Percentiles rank a stretch among this genome's conserved stretches.
These are phyloP conservation scores for Athalia rosae DNA, from an alignment of 2,888 invertebrate species.

Conservation along the genomic window DNA sequence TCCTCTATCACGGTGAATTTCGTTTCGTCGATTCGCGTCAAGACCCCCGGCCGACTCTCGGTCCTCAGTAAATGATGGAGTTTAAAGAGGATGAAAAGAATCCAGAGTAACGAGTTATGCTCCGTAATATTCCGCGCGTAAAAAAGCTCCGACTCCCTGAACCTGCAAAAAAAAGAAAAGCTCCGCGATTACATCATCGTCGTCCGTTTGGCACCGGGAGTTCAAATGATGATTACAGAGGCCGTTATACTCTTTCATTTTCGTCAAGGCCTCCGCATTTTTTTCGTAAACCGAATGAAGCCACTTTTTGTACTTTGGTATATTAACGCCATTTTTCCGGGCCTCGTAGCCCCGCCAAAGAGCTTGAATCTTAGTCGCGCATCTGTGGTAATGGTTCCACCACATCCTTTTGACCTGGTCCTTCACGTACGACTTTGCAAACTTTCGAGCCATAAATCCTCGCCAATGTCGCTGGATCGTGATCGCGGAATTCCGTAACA, in stretches of 20 bases:
- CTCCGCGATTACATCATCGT: not conserved
- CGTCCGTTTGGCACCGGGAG: not conserved
- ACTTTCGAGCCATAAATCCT: slow-evolving; percentile 54
- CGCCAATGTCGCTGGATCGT: slow-evolving; percentile 63
- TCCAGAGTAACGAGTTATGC: slow-evolving; percentile 61
- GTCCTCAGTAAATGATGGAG: slow-evolving; percentile 65
- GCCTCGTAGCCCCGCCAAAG: slow-evolving; percentile 62
- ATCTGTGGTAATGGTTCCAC: slow-evolving; percentile 55
- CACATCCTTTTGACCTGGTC: slow-evolving; percentile 56
- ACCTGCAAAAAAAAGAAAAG: slow-evolving; percentile 50
- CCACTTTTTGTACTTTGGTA: slow-evolving; percentile 56
- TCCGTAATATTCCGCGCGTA: slow-evolving; percentile 52
- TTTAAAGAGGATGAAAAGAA: slow-evolving; percentile 66
- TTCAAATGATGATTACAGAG: not conserved
- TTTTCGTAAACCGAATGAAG: slow-evolving; percentile 53
- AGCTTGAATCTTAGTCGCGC: slow-evolving; percentile 63
- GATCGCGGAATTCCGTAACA: slow-evolving; percentile 56
- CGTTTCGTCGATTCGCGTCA: slow-evolving; percentile 59
- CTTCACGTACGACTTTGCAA: slow-evolving; percentile 49
- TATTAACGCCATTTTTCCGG: slow-evolving; percentile 53
- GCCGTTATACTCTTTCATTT: slow-evolving; percentile 55
- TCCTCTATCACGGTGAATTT: slow-evolving; percentile 58
- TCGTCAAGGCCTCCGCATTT: slow-evolving; percentile 53
- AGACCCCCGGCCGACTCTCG: slow-evolving; percentile 57
- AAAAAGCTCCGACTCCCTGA: slow-evolving; percentile 52